A percentile compares a stretch with the other conserved stretches of the same genome.
Evolutionary conservation across 2,797 vertebrate genomes (phyloP).

Genomic region (Macrochelys suwanniensis): DNA sequence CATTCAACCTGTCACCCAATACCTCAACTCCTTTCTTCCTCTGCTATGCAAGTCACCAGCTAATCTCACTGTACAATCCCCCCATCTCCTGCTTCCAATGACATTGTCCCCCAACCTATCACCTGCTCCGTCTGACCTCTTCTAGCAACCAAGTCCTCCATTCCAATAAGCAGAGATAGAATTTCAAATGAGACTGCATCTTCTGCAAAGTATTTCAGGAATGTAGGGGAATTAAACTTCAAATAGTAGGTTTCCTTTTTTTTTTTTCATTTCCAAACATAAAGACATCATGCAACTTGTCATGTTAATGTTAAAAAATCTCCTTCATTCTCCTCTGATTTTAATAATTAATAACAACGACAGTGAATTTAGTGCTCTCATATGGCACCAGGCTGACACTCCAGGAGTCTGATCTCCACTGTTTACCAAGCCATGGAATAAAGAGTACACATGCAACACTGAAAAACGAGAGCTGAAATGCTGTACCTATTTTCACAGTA

Average conservation of each 20-base stretch:
- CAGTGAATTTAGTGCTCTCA: not conserved
- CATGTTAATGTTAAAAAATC: not conserved
- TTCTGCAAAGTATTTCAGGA: conserved; percentile 60
- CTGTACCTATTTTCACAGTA: conserved; percentile 99
- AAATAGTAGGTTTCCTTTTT: not conserved
- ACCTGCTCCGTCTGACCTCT: conserved; percentile 62
- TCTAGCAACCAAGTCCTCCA: conserved; percentile 65
- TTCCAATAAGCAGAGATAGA: conserved; percentile 49
- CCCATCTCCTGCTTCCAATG: conserved; percentile 58
- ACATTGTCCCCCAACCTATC: not conserved
- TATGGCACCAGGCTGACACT: not conserved
- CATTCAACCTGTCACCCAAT: not conserved
- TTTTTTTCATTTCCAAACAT: not conserved
- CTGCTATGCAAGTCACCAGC: not conserved
- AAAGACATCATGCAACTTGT: not conserved
- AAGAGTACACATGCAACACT: conserved; percentile 7
- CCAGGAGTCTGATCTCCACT: not conserved
- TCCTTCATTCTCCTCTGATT: not conserved
- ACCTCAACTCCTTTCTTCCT: conserved; percentile 23
- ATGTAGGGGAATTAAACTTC: conserved; percentile 57
- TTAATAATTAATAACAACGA: not conserved
- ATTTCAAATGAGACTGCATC: conserved; percentile 22
- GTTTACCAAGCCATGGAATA: conserved; percentile 12
- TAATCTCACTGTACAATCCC: conserved; percentile 59
- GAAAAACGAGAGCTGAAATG: conserved; percentile 62